phyloP scores from a whole-genome alignment of 2,797 vertebrate species.

The Phoxinus dragarum region DNA sequence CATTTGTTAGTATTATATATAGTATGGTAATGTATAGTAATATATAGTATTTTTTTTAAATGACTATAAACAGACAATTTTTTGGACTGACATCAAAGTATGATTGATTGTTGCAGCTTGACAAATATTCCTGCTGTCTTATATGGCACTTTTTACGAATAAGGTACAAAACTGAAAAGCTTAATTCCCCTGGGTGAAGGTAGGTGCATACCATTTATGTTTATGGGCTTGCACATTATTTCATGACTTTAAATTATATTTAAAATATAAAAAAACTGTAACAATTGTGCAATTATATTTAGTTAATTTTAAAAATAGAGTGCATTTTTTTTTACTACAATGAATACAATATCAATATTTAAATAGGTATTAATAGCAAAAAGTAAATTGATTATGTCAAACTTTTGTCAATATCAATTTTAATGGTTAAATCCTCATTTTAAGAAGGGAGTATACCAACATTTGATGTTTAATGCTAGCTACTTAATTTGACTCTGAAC shows the following conservation, averaged over 20 bases:
- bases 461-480: not conserved
- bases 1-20: not conserved
- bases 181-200: not conserved
- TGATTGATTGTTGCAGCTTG: not conserved
- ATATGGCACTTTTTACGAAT: not conserved
- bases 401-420: not conserved
- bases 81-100: not conserved
- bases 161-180: not conserved
- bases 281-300: not conserved
- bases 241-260: not conserved
- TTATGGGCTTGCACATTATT: not conserved
- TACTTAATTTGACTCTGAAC: not conserved
- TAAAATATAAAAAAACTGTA: not conserved
- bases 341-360: not conserved
- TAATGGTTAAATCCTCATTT: not conserved
- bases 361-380: not conserved
- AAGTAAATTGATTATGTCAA: not conserved
- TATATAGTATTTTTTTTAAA: not conserved
- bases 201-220: not conserved
- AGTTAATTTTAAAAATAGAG: not conserved
- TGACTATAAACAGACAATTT: not conserved
- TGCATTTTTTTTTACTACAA: not conserved
- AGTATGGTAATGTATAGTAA: not conserved
- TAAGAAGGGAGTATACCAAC: not conserved
- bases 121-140: not conserved